phyloP scores from a whole-genome alignment of 2,113 vertebrate genomes.

The Nothobranchius kuhntae region DNA sequence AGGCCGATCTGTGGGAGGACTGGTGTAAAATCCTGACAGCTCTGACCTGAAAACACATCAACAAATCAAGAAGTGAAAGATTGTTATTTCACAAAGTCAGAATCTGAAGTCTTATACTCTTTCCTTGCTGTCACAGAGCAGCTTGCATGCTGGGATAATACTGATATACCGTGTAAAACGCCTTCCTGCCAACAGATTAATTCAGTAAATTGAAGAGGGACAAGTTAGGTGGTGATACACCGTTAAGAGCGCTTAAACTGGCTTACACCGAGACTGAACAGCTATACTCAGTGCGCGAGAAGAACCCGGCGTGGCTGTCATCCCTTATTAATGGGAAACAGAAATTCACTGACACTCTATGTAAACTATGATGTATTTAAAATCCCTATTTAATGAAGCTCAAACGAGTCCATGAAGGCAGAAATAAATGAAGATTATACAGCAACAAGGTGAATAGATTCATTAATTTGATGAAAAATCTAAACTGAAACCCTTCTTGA shows the following conservation, averaged over 20 bases:
- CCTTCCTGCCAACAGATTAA: slow-evolving; percentile 18
- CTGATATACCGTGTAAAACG: not conserved
- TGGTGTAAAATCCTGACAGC: not conserved
- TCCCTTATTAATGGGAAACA: slow-evolving; percentile 1
- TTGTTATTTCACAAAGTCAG: slow-evolving; percentile 6
- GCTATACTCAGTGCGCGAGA: not conserved
- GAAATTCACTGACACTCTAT: slow-evolving; percentile 1
- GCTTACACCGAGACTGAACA: slow-evolving; percentile 9
- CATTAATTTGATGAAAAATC: no score
- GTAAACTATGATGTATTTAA: no score
- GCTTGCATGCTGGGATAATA: not conserved
- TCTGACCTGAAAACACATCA: not conserved
- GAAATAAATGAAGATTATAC: no score
- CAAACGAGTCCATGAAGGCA: no score
- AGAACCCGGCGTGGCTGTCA: not conserved
- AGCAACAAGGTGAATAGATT: no score
- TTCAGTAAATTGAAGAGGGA: slow-evolving; percentile 20
- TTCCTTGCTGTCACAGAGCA: not conserved
- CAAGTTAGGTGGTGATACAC: not conserved
- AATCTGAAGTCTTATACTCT: not conserved
- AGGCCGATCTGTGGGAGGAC: slow-evolving; percentile 3
- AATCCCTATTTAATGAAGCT: no score
- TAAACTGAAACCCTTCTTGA: no score
- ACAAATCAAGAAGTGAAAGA: slow-evolving; percentile 4
- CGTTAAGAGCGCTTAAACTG: slow-evolving; percentile 4